phyloP scores from a whole-genome alignment of 1,140 invertebrate species.

The Muscidifurax raptorellus region DNA sequence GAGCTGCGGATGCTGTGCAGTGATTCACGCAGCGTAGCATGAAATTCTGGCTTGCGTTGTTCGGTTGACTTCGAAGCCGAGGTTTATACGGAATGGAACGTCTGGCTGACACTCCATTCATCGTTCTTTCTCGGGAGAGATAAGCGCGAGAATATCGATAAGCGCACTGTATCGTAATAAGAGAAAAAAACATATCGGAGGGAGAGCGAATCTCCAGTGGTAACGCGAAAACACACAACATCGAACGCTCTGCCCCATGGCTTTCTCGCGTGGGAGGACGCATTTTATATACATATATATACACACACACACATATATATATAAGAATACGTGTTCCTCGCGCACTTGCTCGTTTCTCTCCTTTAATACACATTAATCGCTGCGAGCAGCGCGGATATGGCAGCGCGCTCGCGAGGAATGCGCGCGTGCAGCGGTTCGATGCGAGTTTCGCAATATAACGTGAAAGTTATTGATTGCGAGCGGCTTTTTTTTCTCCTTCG shows the following conservation, averaged over 20 bases:
- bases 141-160: neutral
- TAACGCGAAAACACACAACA: neutral
- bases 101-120: too few relatives aligned
- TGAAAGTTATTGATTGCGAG: conserved; percentile 43
- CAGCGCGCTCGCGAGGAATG: conserved; percentile 3
- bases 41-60: too few relatives aligned
- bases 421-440: neutral
- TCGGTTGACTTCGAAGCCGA: too few relatives aligned
- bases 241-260: neutral
- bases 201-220: neutral
- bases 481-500: conserved; percentile 8
- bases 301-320: too few relatives aligned
- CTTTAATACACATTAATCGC: neutral
- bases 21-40: neutral
- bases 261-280: neutral
- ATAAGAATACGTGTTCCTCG: too few relatives aligned
- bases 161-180: neutral
- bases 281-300: neutral
- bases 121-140: too few relatives aligned
- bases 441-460: conserved; percentile 20
- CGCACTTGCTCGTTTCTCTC: neutral
- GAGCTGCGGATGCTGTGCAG: neutral
- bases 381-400: neutral
- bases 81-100: too few relatives aligned
- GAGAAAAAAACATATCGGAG: too few relatives aligned